These are phyloP conservation scores for Porites australiensis DNA, from an alignment of 64 coral and sea anemone species.

Conservation along the genomic window DNA sequence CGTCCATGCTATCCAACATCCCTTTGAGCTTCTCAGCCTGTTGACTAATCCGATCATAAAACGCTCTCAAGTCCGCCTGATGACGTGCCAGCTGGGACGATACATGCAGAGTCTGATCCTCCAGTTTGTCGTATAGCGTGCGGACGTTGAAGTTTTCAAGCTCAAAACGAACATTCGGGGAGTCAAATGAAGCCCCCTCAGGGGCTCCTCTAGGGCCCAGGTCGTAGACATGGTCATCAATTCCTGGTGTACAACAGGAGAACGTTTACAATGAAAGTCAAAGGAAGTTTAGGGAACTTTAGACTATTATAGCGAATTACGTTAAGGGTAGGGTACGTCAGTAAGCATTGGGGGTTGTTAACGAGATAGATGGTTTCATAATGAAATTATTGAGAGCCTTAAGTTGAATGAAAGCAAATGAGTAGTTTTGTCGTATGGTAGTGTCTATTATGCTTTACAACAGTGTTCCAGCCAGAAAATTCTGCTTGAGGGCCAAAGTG, in stretches of 20 bases:
- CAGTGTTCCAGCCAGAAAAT: too few relatives aligned
- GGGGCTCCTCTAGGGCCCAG: slow-evolving; percentile 90
- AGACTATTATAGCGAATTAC: too few relatives aligned
- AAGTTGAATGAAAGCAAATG: too few relatives aligned
- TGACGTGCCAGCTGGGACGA: slow-evolving; percentile 93
- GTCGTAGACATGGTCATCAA: slow-evolving; percentile 87
- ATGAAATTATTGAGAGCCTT: too few relatives aligned
- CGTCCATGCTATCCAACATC: slow-evolving; percentile 97
- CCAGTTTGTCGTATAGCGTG: slow-evolving; percentile 95
- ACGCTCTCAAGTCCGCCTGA: slow-evolving; percentile 92
- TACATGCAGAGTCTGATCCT: slow-evolving; percentile 96
- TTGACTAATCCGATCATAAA: slow-evolving; percentile 96
- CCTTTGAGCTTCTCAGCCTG: slow-evolving; percentile 96
- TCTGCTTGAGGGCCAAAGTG: too few relatives aligned
- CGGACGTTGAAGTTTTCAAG: slow-evolving; percentile 95
- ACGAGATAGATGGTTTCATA: too few relatives aligned
- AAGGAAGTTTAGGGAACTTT: too few relatives aligned
- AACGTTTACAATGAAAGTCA: neutral
- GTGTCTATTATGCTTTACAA: too few relatives aligned
- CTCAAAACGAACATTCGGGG: slow-evolving; percentile 86
- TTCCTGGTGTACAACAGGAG: slow-evolving; percentile 11
- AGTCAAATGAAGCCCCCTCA: slow-evolving; percentile 90
- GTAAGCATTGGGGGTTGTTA: too few relatives aligned
- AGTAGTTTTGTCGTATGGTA: too few relatives aligned
- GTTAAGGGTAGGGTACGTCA: too few relatives aligned